phyloP scores from a whole-genome alignment of 2,113 vertebrate genomes.

The Naja naja region DNA sequence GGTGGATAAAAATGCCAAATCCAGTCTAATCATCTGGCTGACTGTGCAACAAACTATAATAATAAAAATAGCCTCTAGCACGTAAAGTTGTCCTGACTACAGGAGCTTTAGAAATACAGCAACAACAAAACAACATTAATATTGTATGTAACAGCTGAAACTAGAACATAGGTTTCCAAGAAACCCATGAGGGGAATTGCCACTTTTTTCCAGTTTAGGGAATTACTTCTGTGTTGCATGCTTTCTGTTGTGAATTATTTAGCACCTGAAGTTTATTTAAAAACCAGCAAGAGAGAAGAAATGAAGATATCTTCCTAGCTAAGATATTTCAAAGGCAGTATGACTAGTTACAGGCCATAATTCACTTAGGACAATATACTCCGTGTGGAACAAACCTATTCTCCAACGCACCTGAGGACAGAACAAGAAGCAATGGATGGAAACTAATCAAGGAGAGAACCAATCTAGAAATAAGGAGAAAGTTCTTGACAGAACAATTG shows the following conservation, averaged over 20 bases:
- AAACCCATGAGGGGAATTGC: not conserved
- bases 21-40: not conserved
- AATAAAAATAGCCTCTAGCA: not conserved
- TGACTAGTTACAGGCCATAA: conserved; percentile 37
- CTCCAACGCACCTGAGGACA: not conserved
- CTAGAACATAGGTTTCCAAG: not conserved
- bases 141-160: not conserved
- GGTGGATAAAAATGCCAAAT: not conserved
- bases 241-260: conserved; percentile 9
- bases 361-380: conserved; percentile 52
- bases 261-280: conserved; percentile 46
- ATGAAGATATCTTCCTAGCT: conserved; percentile 44
- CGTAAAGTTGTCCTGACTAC: not conserved
- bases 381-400: not conserved
- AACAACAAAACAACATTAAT: not conserved
- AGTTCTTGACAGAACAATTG: not conserved
- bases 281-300: conserved; percentile 51
- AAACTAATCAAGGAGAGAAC: not conserved
- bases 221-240: conserved; percentile 12
- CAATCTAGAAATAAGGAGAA: not conserved
- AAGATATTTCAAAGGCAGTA: conserved; percentile 34
- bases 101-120: not conserved
- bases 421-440: not conserved
- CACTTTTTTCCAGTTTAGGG: conserved; percentile 24
- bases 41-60: not conserved